Evolutionary conservation across 2,888 invertebrate species (phyloP), one percentile per base, ranked within the genome.

Genomic region (Drosophila neonasuta): DNA sequence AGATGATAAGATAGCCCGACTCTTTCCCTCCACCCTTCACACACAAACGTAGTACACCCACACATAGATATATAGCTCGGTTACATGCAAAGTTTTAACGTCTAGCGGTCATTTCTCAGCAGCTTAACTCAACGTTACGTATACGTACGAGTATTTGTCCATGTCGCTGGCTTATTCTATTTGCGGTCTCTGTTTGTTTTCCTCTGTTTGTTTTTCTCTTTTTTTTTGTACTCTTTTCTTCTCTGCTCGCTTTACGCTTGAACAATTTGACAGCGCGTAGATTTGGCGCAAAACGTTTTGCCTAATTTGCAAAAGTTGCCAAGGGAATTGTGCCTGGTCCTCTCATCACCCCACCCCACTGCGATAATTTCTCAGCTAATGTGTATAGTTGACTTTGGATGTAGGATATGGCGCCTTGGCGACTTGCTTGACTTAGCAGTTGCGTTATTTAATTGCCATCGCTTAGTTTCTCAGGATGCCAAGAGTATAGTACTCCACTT

Each of bases 181-280:
- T 81, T 83, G 80, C 62, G 74, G 76, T 76, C 83, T 67, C 10
- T 59, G 44, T 44, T 61, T 42, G 67, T 56, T 42, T 50, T 36
- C 50, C 36, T 63, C n/a, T 48, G 10, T 45, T 36, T 45, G 13
- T 10, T 24, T 8, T 41, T 8, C 50, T 17, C 42, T 15, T 24
- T n/a, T 32, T 9, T 52, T 44, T 48, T 49, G 36, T 67, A 67
- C 52, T 49, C 44, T 52, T 36, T 59, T 55, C 54, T 36, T 41
- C 54, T 13, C 39, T 48, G 59, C 55, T 62, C 59, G 78, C 78
- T 86, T 85, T 77, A 70, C 82, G 85, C 86, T 82, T 74, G 76
- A 87, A 73, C 84, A 85, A 85, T 82, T 87, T 87, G 87, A 87
- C 82, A 78, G 68, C 66, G 86, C 85, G 77, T 79, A 78, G 78